Evolutionary conservation across 2,797 vertebrate genomes (phyloP).

Genomic region (Todus mexicanus): DNA sequence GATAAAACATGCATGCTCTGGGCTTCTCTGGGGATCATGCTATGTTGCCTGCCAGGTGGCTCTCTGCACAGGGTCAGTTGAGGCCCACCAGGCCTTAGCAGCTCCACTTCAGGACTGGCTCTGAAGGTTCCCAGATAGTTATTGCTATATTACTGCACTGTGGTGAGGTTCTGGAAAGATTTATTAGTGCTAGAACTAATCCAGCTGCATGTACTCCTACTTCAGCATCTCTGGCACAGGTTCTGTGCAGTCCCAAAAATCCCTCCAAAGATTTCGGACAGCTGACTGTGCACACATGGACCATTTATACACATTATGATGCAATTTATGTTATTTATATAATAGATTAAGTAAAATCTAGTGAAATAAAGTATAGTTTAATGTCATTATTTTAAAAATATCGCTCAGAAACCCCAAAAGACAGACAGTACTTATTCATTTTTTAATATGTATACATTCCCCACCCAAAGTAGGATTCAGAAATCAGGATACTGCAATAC

Average conservation of each 20-base stretch:
- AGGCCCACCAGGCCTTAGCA: neutral
- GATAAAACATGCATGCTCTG: neutral
- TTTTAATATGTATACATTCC: neutral
- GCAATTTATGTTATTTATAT: neutral
- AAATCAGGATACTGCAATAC: neutral
- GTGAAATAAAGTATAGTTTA: neutral
- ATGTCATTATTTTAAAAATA: neutral
- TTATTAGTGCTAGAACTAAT: neutral
- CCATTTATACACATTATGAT: neutral
- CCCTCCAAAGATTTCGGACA: neutral
- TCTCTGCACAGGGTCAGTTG: neutral
- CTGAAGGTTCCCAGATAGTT: neutral
- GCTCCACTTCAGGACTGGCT: neutral
- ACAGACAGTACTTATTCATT: neutral
- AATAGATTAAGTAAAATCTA: neutral
- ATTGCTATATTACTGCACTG: neutral
- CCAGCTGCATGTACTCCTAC: neutral
- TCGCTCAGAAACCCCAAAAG: neutral
- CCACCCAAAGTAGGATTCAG: neutral
- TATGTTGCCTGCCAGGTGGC: neutral
- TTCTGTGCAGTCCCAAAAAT: neutral
- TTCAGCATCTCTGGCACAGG: neutral
- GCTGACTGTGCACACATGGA: neutral
- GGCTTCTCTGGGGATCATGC: neutral
- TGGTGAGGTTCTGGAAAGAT: neutral